A percentile compares a stretch with the other conserved stretches of the same genome.
phyloP scores from a whole-genome alignment of 2,113 vertebrate genomes.

The Chascanopsetta lugubris region DNA sequence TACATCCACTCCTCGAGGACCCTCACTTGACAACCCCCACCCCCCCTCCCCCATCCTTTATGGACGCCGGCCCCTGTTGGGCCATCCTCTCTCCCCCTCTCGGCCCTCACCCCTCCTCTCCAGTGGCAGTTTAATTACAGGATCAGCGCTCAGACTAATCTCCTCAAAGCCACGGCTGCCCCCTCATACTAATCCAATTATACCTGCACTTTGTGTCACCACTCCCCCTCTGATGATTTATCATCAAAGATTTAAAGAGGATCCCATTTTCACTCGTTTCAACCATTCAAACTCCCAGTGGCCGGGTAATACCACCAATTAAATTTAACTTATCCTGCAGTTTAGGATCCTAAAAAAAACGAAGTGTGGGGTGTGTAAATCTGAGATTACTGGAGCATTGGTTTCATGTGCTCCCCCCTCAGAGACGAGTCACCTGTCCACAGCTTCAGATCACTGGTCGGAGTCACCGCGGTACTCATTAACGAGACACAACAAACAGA shows the following conservation, averaged over 20 bases:
- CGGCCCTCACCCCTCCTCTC: conserved; percentile 35
- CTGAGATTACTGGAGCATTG: background rate
- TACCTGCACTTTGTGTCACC: conserved; percentile 89
- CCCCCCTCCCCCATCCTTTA: conserved; percentile 40
- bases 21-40: conserved; percentile 64
- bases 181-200: conserved; percentile 98
- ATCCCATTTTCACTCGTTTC: conserved; percentile 55
- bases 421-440: background rate
- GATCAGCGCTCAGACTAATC: conserved; percentile 96
- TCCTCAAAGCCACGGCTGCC: conserved; percentile 91
- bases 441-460: background rate
- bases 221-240: conserved; percentile 86
- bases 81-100: conserved; percentile 75
- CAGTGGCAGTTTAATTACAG: conserved; percentile 93
- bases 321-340: conserved; percentile 12
- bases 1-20: conserved; percentile 72
- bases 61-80: conserved; percentile 72
- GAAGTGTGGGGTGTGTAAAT: background rate
- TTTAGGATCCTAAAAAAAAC: conserved; percentile 1
- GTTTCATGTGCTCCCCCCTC: background rate
- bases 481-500: conserved; percentile 45
- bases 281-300: conserved; percentile 39
- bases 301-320: conserved; percentile 37
- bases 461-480: conserved; percentile 15
- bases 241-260: conserved; percentile 69